Evolutionary conservation across 64 coral and sea anemone species (phyloP), one percentile per base, ranked within the genome.

Genomic region (Porites lutea): DNA sequence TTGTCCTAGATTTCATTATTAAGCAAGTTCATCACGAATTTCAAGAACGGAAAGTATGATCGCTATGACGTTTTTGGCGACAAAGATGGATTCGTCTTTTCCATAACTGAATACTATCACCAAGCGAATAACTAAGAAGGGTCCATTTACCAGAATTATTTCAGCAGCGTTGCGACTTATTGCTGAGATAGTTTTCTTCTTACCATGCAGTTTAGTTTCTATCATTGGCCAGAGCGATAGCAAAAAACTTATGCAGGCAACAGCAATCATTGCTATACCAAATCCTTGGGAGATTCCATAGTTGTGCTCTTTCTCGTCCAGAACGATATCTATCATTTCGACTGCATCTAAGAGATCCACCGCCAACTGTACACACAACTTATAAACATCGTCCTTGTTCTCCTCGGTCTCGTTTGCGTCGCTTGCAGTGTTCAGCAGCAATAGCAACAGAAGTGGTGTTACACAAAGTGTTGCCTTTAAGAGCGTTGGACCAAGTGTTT

Each of bases 291-390:
- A 12, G 8, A 90, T 47, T 54, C 80, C 71, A 4, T 51, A 48
- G 8, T 57, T 27, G 21, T 74, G 65, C 14, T 82, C 37, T 15
- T 79, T 50, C 55, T 86, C 75, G 55, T 92, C 89, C 12, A 93
- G 14, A 10, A 93, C 6, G 4, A 93, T 75, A 14, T 81, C 83
- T 46, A 93, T 63, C 20, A 88, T 61, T 51, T 93, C 92, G 1
- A 93, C 47, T 4, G 62, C 22, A 75, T 95, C 93, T n/a, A 95
- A 92, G 2, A 96, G 53, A 44, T 92, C 76, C 9, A 96, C 2
- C 13, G 68, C 85, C 16, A 82, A 81, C 0, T 52, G 44, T 8
- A 50, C 16, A 0, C 27, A 82, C 4, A 92, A 48, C 23, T 77
- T 66, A 11, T 43, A 50, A 11, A 95, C 62, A 4, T 74, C 4